Base-by-base conservation (phyloP, 2,888 invertebrate species). In the Callosobruchus maculatus region DNA sequence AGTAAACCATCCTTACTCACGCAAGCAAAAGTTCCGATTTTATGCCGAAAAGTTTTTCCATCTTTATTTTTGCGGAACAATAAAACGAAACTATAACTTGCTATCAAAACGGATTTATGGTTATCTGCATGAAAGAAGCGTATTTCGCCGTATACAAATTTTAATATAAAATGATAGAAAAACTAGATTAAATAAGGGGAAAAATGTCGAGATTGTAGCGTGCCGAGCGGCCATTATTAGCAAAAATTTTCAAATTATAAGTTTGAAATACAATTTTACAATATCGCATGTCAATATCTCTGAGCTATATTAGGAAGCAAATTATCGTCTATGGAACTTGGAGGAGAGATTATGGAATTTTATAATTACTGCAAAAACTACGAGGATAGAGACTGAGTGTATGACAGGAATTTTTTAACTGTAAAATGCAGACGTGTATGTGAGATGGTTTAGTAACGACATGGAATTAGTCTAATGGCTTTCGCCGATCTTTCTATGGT, bases 251-350 rank as follows among this genome's bases (percentile, higher is more conserved):
- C 82, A 84, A 84, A 84, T 84, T 84, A 84, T 82, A 84, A 84
- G 80, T 85, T 84, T 80, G 82, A 81, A 84, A 84, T 81, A 82
- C 83, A 84, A 84, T 84, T 84, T 84, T 83, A 83, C 82, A 83
- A 82, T 84, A 84, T 85, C 80, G 85, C 85, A 84, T 85, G 85
- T 84, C 84, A 82, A 84, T 84, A 84, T 82, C 82, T 82, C 5
- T 49, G 49, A 1, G 81, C 81, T 82, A 82, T 83, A 83, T 83
- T 83, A 81, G 80, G 78, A 81, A 82, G 77, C 80, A 77, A 83
- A 81, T 82, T 82, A 81, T 81, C 80, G 79, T 80, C 78, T 79
- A 74, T 68, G 70, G 71, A 73, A 77, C 72, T 75, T 68, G 67
- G 72, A 72, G 74, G 67, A 71, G 73, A 70, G 72, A 69, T 70